These are phyloP conservation scores for Acanthiza pusilla DNA, from an alignment of 2,797 vertebrate species.

Conservation along the genomic window DNA sequence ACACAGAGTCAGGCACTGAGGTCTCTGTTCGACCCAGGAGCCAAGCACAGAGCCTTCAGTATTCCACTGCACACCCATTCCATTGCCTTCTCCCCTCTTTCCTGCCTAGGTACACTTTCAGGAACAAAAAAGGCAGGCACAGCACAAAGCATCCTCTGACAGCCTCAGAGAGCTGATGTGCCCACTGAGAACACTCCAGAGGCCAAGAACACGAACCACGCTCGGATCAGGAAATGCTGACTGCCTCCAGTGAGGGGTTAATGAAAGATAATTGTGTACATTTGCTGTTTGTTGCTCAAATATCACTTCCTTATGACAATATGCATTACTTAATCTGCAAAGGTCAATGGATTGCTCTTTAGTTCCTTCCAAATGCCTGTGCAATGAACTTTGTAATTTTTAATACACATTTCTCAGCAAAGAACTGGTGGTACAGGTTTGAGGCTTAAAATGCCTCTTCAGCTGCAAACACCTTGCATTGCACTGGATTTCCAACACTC, in stretches of 20 bases:
- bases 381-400: slow-evolving; percentile 48
- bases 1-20: background rate
- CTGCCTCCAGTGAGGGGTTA: background rate
- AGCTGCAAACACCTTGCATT: background rate
- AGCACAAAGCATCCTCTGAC: background rate
- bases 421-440: slow-evolving; percentile 39
- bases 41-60: background rate
- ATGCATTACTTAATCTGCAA: slow-evolving; percentile 19
- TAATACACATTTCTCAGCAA: background rate
- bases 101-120: background rate
- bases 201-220: background rate
- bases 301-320: slow-evolving; percentile 56
- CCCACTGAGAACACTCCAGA: background rate
- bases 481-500: background rate
- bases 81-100: background rate
- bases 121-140: background rate
- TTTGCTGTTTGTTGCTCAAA: slow-evolving; percentile 26
- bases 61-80: background rate
- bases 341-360: slow-evolving; percentile 33
- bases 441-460: background rate
- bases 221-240: background rate
- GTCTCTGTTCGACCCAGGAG: background rate
- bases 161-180: background rate
- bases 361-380: slow-evolving; percentile 30
- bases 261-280: slow-evolving; percentile 1